Evolutionary conservation across 2,888 invertebrate species (phyloP), one percentile per base, ranked within the genome.

Genomic region (Aspidiotus rigidus): DNA sequence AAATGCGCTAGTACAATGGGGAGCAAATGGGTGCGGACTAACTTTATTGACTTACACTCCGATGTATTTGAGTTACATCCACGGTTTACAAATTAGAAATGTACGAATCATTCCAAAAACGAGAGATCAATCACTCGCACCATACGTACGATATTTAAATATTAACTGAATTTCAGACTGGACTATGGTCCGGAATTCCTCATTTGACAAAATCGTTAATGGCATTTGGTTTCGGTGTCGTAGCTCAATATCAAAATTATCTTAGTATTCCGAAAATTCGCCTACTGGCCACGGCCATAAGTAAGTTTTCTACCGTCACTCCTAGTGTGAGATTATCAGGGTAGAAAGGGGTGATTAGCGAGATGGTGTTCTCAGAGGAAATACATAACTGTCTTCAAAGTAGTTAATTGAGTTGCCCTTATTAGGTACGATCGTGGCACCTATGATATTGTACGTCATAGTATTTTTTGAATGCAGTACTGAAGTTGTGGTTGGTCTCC

Each of bases 21-120:
- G 87, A 11, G 83, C 83, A 1, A 81, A 84, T 66, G 88, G 86
- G 86, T 86, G 87, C 1, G 79, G 87, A 39, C 84, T 86, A 62
- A 87, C 86, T 0, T 77, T 87, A 15, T 83, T 87, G 81, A 86
- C 86, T 0, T 85, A 87, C 75, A 82, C 85, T 0, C 88, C 88
- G 0, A 84, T 85, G 0, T 88, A 87, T 74, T 85, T 88, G 75
- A 84, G 83, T 72, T 81, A 83, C 67, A 82, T 88, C 62, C 85
- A 87, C 74, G 85, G 86, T 60, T 86, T 85, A 83, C 80, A 85
- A 74, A 28, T 28, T 28, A 28, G 28, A 28, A 28, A 28, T 28
- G 28, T 28, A 28, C 5, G 28, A 28, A 28, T 28, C n/a, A n/a
- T n/a, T n/a, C n/a, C n/a, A n/a, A n/a, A n/a, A n/a, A n/a, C n/a